Conservation (phyloP, 2,797 vertebrate species). For the Capromys pilorides region DNA sequence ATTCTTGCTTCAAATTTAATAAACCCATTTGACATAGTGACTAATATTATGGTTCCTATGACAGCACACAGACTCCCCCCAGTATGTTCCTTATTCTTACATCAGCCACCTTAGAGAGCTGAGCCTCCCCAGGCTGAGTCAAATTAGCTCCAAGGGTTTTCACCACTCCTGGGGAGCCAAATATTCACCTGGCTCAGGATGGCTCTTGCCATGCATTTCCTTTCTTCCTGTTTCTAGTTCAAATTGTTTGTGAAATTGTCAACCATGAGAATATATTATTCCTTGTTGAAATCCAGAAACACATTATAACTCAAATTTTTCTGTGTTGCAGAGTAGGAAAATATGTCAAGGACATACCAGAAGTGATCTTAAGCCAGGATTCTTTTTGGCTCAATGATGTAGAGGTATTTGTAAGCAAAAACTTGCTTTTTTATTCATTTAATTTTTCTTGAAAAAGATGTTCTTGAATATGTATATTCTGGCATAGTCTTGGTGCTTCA, state of each 20-base stretch:
- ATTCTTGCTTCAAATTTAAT: neutral
- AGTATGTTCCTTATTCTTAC: neutral
- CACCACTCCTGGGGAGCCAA: neutral
- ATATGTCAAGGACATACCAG: neutral
- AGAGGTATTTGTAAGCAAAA: neutral
- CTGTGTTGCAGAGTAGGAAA: neutral
- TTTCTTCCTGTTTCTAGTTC: neutral
- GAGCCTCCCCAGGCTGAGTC: neutral
- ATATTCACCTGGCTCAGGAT: neutral
- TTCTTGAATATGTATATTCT: slow-evolving; percentile 5
- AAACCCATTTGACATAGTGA: neutral
- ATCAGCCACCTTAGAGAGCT: neutral
- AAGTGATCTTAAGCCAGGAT: neutral
- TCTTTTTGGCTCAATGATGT: slow-evolving; percentile 7
- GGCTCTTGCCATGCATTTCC: neutral
- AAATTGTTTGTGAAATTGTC: slow-evolving; percentile 31
- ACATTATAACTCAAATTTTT: neutral
- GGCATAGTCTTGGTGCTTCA: neutral
- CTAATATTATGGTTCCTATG: neutral
- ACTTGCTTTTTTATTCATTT: neutral
- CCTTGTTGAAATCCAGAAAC: neutral
- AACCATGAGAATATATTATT: neutral
- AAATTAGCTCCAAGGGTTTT: neutral
- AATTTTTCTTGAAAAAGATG: neutral
- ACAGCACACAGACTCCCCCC: neutral